Conservation (phyloP, 2,797 vertebrate genomes). For the Betta splendens region DNA sequence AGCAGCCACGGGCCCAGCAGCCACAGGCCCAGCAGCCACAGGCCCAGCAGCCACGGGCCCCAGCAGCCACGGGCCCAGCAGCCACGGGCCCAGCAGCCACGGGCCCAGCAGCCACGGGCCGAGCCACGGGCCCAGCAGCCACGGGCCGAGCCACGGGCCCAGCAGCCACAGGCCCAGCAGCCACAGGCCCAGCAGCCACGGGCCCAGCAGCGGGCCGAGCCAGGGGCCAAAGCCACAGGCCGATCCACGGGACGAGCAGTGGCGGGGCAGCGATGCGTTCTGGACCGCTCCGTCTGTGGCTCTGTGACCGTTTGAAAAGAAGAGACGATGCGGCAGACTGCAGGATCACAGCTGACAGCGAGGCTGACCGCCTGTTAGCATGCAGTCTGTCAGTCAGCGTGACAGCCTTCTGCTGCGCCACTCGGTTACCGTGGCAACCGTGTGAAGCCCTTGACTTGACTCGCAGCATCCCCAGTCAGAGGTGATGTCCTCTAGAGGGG, state of each 20-base stretch:
- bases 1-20: too few relatives aligned
- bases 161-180: too few relatives aligned
- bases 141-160: too few relatives aligned
- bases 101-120: too few relatives aligned
- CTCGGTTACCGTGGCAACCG: constrained; percentile 29
- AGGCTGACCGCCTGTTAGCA: constrained; percentile 14
- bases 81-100: too few relatives aligned
- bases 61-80: too few relatives aligned
- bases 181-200: too few relatives aligned
- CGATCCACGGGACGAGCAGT: background rate
- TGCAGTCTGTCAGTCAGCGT: constrained; percentile 8
- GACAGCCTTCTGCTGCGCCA: constrained; percentile 7
- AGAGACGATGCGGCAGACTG: constrained; percentile 12
- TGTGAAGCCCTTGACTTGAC: constrained; percentile 3
- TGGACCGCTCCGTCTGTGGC: constrained; percentile 8
- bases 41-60: too few relatives aligned
- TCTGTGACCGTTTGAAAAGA: constrained; percentile 4
- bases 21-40: too few relatives aligned
- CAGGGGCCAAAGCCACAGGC: too few relatives aligned
- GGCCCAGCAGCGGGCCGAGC: too few relatives aligned
- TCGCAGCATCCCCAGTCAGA: constrained; percentile 16
- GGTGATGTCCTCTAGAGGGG: constrained; percentile 28
- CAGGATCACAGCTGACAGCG: constrained; percentile 14
- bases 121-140: too few relatives aligned
- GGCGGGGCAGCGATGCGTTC: constrained; percentile 9